These are phyloP conservation scores for Embiotoca jacksoni DNA, from an alignment of 2,113 vertebrate genomes.

Conservation along the genomic window DNA sequence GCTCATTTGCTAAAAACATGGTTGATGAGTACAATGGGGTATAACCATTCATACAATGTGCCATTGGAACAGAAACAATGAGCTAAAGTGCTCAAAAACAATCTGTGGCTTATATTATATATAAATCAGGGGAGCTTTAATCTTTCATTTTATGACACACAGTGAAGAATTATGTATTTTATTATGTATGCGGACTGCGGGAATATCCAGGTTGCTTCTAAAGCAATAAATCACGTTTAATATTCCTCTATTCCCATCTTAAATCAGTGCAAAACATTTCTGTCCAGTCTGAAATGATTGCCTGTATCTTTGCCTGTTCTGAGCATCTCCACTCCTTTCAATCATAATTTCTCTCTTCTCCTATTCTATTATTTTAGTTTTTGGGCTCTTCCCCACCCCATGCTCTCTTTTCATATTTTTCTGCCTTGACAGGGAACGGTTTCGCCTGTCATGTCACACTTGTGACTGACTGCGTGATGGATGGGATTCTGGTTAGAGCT, in stretches of 20 bases:
- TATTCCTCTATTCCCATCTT: not conserved
- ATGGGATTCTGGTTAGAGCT: conserved; percentile 72
- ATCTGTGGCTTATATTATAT: too few relatives aligned
- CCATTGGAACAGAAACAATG: too few relatives aligned
- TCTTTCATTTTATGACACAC: not conserved
- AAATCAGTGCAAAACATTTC: not conserved
- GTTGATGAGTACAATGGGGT: too few relatives aligned
- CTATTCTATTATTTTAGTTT: conserved; percentile 40
- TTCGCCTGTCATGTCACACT: conserved; percentile 72
- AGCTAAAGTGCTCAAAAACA: too few relatives aligned
- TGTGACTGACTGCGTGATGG: conserved; percentile 75
- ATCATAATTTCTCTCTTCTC: conserved; percentile 11
- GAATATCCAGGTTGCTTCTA: too few relatives aligned
- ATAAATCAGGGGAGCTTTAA: too few relatives aligned
- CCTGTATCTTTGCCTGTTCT: not conserved
- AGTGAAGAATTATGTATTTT: not conserved
- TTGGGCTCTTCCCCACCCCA: not conserved
- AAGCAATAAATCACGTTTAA: not conserved
- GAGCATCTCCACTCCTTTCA: not conserved
- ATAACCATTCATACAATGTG: too few relatives aligned
- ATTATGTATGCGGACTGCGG: too few relatives aligned
- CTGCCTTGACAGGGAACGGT: conserved; percentile 62
- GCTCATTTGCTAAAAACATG: too few relatives aligned
- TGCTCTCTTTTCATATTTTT: conserved; percentile 49
- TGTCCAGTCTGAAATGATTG: not conserved